Percentiles rank a stretch among this genome's conserved stretches.
Evolutionary conservation across 2,113 vertebrate genomes (phyloP).

Genomic region (Ancistrus triradiatus): DNA sequence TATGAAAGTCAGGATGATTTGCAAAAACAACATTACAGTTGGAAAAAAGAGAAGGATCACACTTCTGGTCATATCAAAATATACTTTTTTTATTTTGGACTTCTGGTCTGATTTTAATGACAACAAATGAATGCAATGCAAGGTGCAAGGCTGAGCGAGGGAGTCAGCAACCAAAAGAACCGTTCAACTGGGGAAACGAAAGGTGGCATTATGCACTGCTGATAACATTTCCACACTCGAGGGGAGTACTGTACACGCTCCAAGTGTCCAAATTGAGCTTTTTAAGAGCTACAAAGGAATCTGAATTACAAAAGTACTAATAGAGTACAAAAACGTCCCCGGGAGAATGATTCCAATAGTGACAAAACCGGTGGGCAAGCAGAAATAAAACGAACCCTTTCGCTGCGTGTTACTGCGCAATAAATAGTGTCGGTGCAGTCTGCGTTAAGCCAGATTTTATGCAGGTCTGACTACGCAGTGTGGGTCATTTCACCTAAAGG

Average conservation of each 20-base stretch:
- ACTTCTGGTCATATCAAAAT: slow-evolving; percentile 95
- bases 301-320: slow-evolving; percentile 88
- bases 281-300: slow-evolving; percentile 89
- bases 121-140: slow-evolving; percentile 94
- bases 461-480: no score
- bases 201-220: slow-evolving; percentile 62
- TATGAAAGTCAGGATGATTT: no score
- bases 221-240: slow-evolving; percentile 76
- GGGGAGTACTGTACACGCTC: slow-evolving; percentile 77
- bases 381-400: slow-evolving; percentile 48
- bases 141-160: slow-evolving; percentile 52
- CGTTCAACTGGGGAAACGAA: slow-evolving; percentile 54
- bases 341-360: slow-evolving; percentile 68
- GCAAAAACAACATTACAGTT: background rate
- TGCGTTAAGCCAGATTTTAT: no score
- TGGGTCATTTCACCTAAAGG: no score
- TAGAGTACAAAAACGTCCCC: slow-evolving; percentile 89
- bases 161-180: slow-evolving; percentile 80
- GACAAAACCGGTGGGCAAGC: slow-evolving; percentile 73
- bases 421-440: no score
- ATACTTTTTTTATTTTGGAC: slow-evolving; percentile 99
- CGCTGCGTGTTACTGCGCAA: no score
- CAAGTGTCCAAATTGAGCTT: slow-evolving; percentile 73
- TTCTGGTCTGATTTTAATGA: slow-evolving; percentile 94
- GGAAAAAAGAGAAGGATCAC: slow-evolving; percentile 19